Base-by-base conservation (phyloP, 2,888 invertebrate species). In the Anarsia innoxiella region DNA sequence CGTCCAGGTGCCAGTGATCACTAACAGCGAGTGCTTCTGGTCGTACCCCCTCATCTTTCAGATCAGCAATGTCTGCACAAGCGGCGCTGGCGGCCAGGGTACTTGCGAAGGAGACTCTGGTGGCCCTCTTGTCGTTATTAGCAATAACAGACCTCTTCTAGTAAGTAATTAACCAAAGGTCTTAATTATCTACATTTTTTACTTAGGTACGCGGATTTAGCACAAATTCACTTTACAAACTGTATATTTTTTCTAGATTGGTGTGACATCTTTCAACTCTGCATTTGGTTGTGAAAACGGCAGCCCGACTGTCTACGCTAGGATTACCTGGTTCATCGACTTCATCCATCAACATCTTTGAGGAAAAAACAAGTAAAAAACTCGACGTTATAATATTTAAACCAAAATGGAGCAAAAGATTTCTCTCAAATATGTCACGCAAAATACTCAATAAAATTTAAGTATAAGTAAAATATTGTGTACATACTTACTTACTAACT, bases 51-150 rank as follows among this genome's bases (percentile, higher is more conserved):
- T 48, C 1, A 37, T 59, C 23, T 8, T 77, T 5, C 60, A 56
- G 3, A 6, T 42, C 2, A 49, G 53, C 19, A 64, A 73, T 53
- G 50, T 75, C 26, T 77, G 69, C 49, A 66, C 65, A 36, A 70
- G 68, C 27, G 64, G 68, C 1, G 2, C 52, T 5, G 62, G 60
- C 2, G 57, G 61, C 2, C 16, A 31, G 3, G 46, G 62, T 30
- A 59, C 58, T 1, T 77, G 77, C 49, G 32, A 46, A 0, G 77
- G 77, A 2, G 77, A 77, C 43, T 78, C 77, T 12, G 76, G 77
- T 8, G 76, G 77, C 1, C 77, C 77, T 6, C 56, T 78, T 4
- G 44, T 51, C 4, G 39, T 56, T 19, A 14, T 13, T 2, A 23
- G 14, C 1, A 23, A 14, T 1, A 45, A 58, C 26, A 46, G n/a